Conservation (phyloP, 1,140 invertebrate species). For the Babylonia areolata region DNA sequence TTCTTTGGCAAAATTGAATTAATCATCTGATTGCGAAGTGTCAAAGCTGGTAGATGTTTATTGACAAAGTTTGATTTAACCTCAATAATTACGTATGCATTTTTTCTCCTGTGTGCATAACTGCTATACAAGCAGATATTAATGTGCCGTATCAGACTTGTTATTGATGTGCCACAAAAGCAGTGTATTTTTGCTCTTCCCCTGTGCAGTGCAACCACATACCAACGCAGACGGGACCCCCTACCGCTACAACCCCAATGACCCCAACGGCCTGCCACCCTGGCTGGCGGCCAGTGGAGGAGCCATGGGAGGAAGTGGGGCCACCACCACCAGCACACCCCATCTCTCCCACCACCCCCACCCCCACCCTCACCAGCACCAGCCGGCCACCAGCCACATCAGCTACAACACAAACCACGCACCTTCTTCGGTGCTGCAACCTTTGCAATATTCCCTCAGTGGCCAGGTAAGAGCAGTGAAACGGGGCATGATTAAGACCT, state of each 20-base stretch:
- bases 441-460: conserved; percentile 31
- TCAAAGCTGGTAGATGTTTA: too few species aligned
- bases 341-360: too few species aligned
- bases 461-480: too few species aligned
- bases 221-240: conserved; percentile 59
- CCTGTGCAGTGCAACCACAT: conserved; percentile 56
- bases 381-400: not conserved
- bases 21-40: too few species aligned
- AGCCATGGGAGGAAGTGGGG: not conserved
- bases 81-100: too few species aligned
- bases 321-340: too few species aligned
- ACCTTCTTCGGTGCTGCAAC: not conserved
- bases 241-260: conserved; percentile 57
- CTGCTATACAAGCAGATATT: too few species aligned
- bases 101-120: too few species aligned
- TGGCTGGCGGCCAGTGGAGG: not conserved
- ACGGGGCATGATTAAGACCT: too few species aligned
- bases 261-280: conserved; percentile 45
- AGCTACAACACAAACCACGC: conserved; percentile 9
- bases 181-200: not conserved
- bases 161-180: not conserved
- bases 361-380: not conserved
- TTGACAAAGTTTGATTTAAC: too few species aligned
- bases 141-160: too few species aligned
- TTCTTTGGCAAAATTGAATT: too few species aligned